Conservation (phyloP, 2,888 invertebrate species). For the Steinernema carpocapsae region DNA sequence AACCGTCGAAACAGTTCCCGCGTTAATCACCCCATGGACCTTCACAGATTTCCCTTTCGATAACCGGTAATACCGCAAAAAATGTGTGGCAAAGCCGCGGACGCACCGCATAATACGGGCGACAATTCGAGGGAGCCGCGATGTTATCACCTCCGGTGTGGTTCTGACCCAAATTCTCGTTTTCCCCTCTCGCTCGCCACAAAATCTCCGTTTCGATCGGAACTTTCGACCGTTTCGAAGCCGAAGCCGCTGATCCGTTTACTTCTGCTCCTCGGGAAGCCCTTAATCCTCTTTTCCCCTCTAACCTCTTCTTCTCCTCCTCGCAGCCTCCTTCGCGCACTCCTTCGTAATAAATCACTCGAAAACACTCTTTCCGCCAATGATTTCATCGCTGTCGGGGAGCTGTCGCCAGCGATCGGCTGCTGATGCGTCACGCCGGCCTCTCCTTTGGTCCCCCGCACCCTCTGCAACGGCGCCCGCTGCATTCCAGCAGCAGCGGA, state of each 20-base stretch:
- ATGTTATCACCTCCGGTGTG: neutral
- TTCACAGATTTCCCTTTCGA: slow-evolving; percentile 6
- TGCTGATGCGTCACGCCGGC: neutral
- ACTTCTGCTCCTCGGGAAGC: neutral
- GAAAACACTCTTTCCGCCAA: slow-evolving; percentile 26
- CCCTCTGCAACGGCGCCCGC: neutral
- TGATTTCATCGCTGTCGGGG: slow-evolving; percentile 13
- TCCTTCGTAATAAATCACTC: slow-evolving; percentile 26
- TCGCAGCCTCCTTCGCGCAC: slow-evolving; percentile 7
- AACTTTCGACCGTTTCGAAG: neutral
- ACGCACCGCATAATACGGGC: neutral
- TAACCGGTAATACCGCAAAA: neutral
- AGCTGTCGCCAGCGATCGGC: no score
- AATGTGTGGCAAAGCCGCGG: neutral
- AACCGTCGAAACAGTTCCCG: no score
- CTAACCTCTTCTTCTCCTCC: neutral
- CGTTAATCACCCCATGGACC: no score
- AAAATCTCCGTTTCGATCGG: neutral
- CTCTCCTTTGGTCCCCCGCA: slow-evolving; percentile 16
- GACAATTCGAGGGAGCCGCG: neutral
- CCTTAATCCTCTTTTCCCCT: neutral
- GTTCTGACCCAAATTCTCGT: neutral
- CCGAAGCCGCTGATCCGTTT: neutral
- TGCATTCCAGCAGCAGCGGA: slow-evolving; percentile 1
- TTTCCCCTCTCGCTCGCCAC: neutral